Base-by-base conservation (phyloP, 2,888 invertebrate genomes). In the Strigamia transsilvanica region DNA sequence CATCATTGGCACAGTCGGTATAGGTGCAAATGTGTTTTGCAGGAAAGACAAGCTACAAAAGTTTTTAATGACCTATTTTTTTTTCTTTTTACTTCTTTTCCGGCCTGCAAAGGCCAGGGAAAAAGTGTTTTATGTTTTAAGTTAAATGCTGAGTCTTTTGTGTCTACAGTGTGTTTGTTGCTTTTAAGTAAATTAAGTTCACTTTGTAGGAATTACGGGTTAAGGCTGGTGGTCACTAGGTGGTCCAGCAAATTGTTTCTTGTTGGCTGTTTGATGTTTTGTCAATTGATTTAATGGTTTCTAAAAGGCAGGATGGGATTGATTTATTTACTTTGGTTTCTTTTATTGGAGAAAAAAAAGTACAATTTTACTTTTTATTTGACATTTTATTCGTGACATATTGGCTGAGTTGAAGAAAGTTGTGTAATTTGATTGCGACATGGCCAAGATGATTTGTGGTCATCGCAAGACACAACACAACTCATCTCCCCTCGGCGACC, bases 151-250 rank as follows among this genome's bases (percentile, higher is more conserved):
- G 1, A 73, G 32, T 73, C 73, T 32, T 73, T 73, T 73, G 73
- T 23, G 32, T 2, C 73, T 73, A 27, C 27, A 32, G 73, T 73
- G 9, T 23, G n/a, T n/a, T n/a, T 5, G 73, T 73, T 73, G 73
- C 73, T 73, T 73, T 73, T 73, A 73, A 73, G 73, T 73, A 73
- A 73, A 73, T 73, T 73, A 73, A 73, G 73, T 73, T 73, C 73
- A 73, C 73, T 73, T 73, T 73, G 5, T 15, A 32, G 5, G 32
- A 32, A 13, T 32, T 13, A 32, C 38, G 32, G 73, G 73, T 73
- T 73, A 23, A 23, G 73, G 10, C 23, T 73, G 32, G 32, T 73
- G 73, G 73, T 73, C 73, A 73, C 10, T 73, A 15, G 73, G 73
- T 73, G 73, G 73, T 73, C 73, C 23, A n/a, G 27, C n/a, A 32